phyloP scores from a whole-genome alignment of 2,888 invertebrate species.

The Panzeria rudis region DNA sequence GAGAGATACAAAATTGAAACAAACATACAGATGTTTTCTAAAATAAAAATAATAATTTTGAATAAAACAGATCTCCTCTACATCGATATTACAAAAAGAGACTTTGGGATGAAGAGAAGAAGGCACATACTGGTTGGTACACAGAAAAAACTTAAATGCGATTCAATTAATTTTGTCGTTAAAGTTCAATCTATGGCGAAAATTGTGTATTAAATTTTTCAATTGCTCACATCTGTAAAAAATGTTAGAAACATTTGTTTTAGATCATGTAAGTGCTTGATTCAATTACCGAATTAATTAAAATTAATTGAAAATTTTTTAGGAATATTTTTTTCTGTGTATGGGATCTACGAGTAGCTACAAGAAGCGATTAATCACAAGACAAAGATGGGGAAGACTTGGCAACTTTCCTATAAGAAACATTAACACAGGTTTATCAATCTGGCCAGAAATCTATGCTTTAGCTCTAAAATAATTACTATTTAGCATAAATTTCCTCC shows the following conservation, averaged over 20 bases:
- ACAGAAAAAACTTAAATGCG: too few relatives aligned
- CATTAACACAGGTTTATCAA: too few relatives aligned
- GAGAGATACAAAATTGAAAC: slow-evolving; percentile 44
- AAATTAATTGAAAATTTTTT: too few relatives aligned
- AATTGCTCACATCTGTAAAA: too few relatives aligned
- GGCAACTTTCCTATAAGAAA: not conserved
- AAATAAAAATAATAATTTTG: slow-evolving; percentile 14
- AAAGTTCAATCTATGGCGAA: too few relatives aligned
- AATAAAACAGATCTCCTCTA: not conserved
- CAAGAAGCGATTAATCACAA: slow-evolving; percentile 3
- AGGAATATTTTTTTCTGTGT: too few relatives aligned
- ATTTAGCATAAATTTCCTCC: slow-evolving; percentile 16
- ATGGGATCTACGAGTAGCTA: not conserved
- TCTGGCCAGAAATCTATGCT: not conserved
- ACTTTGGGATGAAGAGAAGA: not conserved
- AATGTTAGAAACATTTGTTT: too few relatives aligned
- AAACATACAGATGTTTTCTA: slow-evolving; percentile 57
- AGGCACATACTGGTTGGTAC: not conserved
- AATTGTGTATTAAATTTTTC: too few relatives aligned
- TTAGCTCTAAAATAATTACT: not conserved
- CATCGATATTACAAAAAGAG: not conserved
- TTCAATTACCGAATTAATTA: too few relatives aligned
- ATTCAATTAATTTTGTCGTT: too few relatives aligned
- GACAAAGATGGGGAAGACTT: not conserved
- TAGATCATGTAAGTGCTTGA: too few relatives aligned